Conservation (phyloP, 2,797 vertebrate genomes). For the Onychomys arenicola region DNA sequence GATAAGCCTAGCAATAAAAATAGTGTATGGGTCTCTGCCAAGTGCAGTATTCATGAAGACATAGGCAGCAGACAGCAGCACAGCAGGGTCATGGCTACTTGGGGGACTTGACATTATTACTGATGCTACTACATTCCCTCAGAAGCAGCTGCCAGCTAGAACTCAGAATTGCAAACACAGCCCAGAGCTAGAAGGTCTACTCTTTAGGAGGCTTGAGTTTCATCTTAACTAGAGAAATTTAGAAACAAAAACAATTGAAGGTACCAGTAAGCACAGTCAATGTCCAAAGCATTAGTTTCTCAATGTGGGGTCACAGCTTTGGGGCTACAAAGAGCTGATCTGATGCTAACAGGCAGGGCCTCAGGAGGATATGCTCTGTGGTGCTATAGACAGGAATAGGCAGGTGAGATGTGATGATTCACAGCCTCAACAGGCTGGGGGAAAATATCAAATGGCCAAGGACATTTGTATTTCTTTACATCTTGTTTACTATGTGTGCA, state of each 20-base stretch:
- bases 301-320: not conserved
- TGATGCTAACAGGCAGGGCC: not conserved
- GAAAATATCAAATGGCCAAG: not conserved
- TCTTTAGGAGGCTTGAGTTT: not conserved
- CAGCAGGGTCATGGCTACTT: not conserved
- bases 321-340: not conserved
- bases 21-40: not conserved
- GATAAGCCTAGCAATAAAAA: not conserved
- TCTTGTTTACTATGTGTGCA: not conserved
- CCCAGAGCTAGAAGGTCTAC: not conserved
- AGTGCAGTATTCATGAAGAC: rapidly evolving
- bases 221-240: not conserved
- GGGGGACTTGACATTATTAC: not conserved
- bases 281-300: not conserved
- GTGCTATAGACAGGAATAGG: not conserved
- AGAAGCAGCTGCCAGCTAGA: not conserved
- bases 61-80: not conserved
- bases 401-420: not conserved
- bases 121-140: not conserved
- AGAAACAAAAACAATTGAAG: not conserved
- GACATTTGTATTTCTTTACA: not conserved
- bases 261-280: not conserved
- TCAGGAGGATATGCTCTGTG: not conserved
- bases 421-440: rapidly evolving
- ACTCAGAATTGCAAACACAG: not conserved